phyloP scores from a whole-genome alignment of 2,888 invertebrate genomes.

The Kryphioiulus occultus region DNA sequence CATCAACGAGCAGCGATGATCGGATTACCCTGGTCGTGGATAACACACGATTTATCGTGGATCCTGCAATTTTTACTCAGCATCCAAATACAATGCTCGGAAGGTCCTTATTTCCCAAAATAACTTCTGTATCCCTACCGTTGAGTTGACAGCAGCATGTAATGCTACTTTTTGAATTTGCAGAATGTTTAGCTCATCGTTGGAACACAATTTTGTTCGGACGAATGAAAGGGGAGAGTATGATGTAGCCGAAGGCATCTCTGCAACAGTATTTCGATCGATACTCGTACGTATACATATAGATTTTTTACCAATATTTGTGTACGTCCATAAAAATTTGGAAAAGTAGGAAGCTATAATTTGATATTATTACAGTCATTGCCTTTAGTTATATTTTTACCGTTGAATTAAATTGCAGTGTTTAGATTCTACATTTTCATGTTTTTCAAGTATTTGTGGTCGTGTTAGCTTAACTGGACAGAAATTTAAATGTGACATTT shows the following conservation, averaged over 20 bases:
- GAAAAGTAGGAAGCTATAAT: too few relatives aligned
- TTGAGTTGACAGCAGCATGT: neutral
- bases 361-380: too few relatives aligned
- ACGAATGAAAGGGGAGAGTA: constrained; percentile 97
- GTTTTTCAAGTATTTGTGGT: too few relatives aligned
- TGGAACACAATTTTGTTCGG: constrained; percentile 80
- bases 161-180: constrained; percentile 55
- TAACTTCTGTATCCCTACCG: neutral
- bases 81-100: constrained; percentile 99
- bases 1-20: constrained; percentile 55
- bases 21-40: constrained; percentile 92
- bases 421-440: too few relatives aligned
- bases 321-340: too few relatives aligned
- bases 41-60: constrained; percentile 91
- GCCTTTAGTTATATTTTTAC: too few relatives aligned
- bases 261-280: constrained; percentile 91
- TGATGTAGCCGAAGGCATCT: constrained; percentile 96
- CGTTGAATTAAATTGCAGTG: too few relatives aligned
- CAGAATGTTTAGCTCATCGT: constrained; percentile 93
- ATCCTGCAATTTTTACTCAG: constrained; percentile 88
- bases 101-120: constrained; percentile 61
- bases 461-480: too few relatives aligned
- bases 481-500: too few relatives aligned
- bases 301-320: too few relatives aligned
- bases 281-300: constrained; percentile 71